Conservation (phyloP, 2,113 vertebrate genomes). For the Smithornis capensis region DNA sequence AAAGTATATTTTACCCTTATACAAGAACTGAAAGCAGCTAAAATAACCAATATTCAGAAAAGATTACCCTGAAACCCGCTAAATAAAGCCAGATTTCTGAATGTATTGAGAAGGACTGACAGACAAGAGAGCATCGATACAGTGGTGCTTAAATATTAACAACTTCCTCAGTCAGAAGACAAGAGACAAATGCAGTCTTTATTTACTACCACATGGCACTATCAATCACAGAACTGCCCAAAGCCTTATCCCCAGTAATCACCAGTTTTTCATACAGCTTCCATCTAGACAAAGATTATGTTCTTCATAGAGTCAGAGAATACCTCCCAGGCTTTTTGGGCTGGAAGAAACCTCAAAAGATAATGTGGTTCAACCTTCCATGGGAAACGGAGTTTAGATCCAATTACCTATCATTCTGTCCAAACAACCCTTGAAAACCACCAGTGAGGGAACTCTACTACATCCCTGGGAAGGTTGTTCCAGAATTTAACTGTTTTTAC, state of each 20-base stretch:
- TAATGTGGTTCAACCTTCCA: neutral
- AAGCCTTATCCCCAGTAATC: neutral
- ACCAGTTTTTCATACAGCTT: neutral
- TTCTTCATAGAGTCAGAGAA: neutral
- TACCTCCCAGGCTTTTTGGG: too few species aligned
- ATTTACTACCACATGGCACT: neutral
- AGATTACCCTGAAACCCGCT: neutral
- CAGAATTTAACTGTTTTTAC: neutral
- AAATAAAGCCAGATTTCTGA: neutral
- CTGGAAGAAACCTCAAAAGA: neutral
- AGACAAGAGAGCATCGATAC: neutral
- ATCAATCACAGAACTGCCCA: neutral
- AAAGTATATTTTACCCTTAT: neutral
- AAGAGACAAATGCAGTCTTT: neutral
- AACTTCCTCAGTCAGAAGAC: neutral
- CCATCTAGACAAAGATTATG: neutral
- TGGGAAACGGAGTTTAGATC: neutral
- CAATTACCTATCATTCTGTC: neutral
- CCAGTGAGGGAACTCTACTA: neutral
- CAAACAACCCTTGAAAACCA: neutral
- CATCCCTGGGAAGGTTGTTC: neutral
- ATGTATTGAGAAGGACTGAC: neutral
- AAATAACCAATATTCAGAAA: neutral
- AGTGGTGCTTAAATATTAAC: neutral
- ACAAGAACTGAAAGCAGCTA: neutral